These are phyloP conservation scores for Phycodurus eques DNA, from an alignment of 2,113 vertebrate genomes.

Conservation along the genomic window DNA sequence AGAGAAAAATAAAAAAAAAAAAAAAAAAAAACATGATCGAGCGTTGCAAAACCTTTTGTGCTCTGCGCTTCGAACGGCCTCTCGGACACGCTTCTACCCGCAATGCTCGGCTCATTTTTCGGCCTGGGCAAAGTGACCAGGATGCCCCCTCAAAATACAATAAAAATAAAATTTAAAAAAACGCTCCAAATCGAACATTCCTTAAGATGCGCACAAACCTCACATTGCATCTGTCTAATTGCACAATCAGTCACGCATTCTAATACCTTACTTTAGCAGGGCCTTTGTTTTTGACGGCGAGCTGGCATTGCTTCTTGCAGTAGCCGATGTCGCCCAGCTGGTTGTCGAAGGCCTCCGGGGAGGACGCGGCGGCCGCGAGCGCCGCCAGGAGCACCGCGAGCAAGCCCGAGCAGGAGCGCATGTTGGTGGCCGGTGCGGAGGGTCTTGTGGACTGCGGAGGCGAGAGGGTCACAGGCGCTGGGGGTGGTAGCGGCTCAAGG, in stretches of 20 bases:
- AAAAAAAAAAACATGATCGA: constrained; percentile 1
- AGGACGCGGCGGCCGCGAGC: constrained; percentile 57
- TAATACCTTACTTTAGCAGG: constrained; percentile 74
- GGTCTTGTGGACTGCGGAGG: constrained; percentile 7
- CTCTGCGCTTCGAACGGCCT: neutral
- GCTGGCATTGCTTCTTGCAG: constrained; percentile 84
- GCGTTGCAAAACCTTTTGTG: constrained; percentile 13
- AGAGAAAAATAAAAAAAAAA: neutral
- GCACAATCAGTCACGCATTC: constrained; percentile 1
- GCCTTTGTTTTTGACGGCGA: constrained; percentile 77
- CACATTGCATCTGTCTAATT: neutral
- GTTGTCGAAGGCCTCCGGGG: constrained; percentile 77
- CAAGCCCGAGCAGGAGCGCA: constrained; percentile 66
- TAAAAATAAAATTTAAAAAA: neutral
- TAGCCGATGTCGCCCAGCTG: constrained; percentile 84
- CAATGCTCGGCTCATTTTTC: neutral
- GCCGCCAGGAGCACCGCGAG: constrained; percentile 68
- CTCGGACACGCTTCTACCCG: neutral
- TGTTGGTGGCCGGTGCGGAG: constrained; percentile 51
- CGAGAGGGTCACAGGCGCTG: neutral
- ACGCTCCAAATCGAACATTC: neutral
- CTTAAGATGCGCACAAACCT: neutral
- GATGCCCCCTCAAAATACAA: no score
- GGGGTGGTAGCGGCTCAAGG: neutral
- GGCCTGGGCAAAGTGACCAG: neutral